These are phyloP conservation scores for Cyprinodon brontotheroides DNA, from an alignment of 2,113 vertebrate genomes.

Conservation along the genomic window DNA sequence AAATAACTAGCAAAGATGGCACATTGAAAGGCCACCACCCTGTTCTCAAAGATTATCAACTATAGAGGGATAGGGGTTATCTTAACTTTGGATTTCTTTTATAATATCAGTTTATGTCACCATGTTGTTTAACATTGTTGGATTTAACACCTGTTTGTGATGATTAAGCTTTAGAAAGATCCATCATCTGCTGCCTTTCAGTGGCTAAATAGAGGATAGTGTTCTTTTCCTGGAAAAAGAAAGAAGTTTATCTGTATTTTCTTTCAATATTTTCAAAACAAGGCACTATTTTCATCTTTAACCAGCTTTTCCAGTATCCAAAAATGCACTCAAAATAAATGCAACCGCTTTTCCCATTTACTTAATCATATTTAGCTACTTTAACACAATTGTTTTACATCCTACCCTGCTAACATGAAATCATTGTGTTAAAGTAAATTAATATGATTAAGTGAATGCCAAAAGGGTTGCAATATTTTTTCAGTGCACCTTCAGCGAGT, in stretches of 20 bases:
- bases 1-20: conserved; percentile 86
- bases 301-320: conserved; percentile 28
- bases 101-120: background rate
- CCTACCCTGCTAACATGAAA: too few species aligned
- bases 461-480: too few species aligned
- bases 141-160: background rate
- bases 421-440: too few species aligned
- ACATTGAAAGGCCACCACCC: conserved; percentile 86
- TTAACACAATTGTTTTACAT: too few species aligned
- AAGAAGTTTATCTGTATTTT: background rate
- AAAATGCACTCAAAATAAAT: conserved; percentile 15
- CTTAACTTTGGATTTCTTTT: background rate
- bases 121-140: background rate
- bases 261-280: conserved; percentile 55
- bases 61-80: background rate
- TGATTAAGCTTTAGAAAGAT: conserved; percentile 25
- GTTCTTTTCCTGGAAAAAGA: background rate
- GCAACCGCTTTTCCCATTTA: too few species aligned
- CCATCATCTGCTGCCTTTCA: conserved; percentile 47
- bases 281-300: conserved; percentile 37
- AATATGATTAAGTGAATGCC: too few species aligned
- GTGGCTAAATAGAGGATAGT: conserved; percentile 51
- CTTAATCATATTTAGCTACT: too few species aligned
- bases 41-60: conserved; percentile 29
- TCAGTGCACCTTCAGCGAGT: conserved; percentile 28